Evolutionary conservation across 2,888 invertebrate genomes (phyloP).

Genomic region (Nezara viridula): DNA sequence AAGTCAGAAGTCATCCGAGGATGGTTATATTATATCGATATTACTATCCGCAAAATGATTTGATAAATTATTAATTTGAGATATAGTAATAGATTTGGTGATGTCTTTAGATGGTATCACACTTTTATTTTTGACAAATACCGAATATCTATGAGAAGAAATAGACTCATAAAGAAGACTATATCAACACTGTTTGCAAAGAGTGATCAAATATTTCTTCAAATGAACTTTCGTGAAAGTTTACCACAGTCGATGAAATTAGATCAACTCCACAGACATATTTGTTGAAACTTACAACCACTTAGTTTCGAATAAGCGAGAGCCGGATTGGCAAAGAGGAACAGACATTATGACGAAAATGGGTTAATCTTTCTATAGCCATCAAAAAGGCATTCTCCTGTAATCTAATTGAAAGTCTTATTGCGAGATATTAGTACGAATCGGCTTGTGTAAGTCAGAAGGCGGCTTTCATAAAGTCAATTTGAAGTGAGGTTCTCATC

Average conservation of each 20-base stretch:
- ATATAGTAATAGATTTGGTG: too few relatives aligned
- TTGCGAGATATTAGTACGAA: conserved; percentile 19
- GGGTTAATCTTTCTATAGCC: conserved; percentile 2
- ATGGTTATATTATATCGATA: too few relatives aligned
- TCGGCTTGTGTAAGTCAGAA: neutral
- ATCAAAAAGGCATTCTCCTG: neutral
- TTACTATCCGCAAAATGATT: too few relatives aligned
- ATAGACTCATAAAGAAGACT: too few relatives aligned
- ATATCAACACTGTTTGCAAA: too few relatives aligned
- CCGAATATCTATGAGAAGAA: too few relatives aligned
- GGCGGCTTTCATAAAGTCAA: neutral
- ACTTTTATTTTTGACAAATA: too few relatives aligned
- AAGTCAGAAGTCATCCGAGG: too few relatives aligned
- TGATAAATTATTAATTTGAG: too few relatives aligned
- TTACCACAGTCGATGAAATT: neutral
- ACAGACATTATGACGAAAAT: conserved; percentile 9
- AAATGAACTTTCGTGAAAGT: neutral
- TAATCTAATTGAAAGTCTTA: conserved; percentile 29
- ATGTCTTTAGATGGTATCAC: too few relatives aligned
- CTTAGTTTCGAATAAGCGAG: neutral
- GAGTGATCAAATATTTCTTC: too few relatives aligned
- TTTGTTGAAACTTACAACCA: neutral
- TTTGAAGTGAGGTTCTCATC: neutral
- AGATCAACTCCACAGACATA: neutral
- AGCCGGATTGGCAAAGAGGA: neutral